phyloP scores from a whole-genome alignment of 1,140 invertebrate species.

The Rhagoletis zephyria region DNA sequence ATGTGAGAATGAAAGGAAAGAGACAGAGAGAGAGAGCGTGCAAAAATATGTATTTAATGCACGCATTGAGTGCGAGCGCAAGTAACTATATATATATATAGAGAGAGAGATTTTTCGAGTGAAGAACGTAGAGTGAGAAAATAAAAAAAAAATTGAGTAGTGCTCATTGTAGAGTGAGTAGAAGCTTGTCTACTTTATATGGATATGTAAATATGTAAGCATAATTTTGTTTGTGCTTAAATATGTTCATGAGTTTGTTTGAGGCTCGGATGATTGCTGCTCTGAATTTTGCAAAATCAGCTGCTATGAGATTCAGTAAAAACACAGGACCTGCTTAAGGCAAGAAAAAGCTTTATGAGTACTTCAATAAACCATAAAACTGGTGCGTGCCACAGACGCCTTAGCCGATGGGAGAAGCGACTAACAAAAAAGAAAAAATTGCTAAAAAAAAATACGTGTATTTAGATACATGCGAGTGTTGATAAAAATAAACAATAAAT shows the following conservation, averaged over 20 bases:
- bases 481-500: background rate
- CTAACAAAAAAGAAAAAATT: background rate
- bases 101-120: background rate
- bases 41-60: background rate
- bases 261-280: background rate
- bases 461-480: too few species aligned
- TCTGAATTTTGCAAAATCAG: background rate
- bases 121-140: background rate
- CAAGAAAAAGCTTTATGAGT: background rate
- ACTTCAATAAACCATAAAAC: background rate
- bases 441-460: background rate
- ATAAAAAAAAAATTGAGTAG: background rate
- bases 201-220: background rate
- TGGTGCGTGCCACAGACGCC: background rate
- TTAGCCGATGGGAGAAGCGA: background rate
- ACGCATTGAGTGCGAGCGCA: background rate
- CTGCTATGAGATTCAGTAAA: background rate
- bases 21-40: background rate
- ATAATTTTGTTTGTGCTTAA: slow-evolving; percentile 1
- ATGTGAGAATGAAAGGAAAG: background rate
- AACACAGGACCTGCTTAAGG: background rate
- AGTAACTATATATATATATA: background rate
- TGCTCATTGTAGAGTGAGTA: background rate
- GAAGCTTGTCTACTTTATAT: background rate
- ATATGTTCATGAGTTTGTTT: background rate